Evolutionary conservation across 2,113 vertebrate species (phyloP).

Genomic region (Onychostruthus taczanowskii): DNA sequence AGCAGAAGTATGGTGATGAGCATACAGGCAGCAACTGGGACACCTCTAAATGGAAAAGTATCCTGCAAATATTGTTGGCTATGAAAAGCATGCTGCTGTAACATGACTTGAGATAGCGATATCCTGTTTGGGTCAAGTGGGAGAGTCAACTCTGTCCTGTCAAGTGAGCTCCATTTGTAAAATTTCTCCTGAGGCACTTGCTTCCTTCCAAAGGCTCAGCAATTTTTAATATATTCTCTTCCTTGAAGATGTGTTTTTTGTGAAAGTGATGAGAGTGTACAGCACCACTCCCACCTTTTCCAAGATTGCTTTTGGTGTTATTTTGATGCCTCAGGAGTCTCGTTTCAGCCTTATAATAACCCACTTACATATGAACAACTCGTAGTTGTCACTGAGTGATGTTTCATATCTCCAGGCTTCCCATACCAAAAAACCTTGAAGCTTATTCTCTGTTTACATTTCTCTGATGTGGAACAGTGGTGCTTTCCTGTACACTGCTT

Average conservation of each 20-base stretch:
- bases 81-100: not conserved
- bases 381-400: not conserved
- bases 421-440: constrained; percentile 34
- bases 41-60: not conserved
- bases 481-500: constrained; percentile 47
- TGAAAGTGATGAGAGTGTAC: not conserved
- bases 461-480: constrained; percentile 48
- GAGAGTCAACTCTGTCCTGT: not conserved
- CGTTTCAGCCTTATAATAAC: constrained; percentile 15
- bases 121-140: not conserved
- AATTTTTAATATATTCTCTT: constrained; percentile 24
- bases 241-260: constrained; percentile 11
- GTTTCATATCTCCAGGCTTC: constrained; percentile 22
- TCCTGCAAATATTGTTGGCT: not conserved
- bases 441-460: constrained; percentile 54
- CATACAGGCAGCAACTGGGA: not conserved
- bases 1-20: not conserved
- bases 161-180: not conserved
- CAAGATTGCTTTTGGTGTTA: not conserved
- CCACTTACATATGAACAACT: not conserved
- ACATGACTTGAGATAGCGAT: not conserved
- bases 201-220: not conserved
- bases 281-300: not conserved
- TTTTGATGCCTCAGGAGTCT: constrained; percentile 12
- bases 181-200: not conserved